Conservation (phyloP, 2,797 vertebrate genomes). For the Notoglanidium macrostoma region DNA sequence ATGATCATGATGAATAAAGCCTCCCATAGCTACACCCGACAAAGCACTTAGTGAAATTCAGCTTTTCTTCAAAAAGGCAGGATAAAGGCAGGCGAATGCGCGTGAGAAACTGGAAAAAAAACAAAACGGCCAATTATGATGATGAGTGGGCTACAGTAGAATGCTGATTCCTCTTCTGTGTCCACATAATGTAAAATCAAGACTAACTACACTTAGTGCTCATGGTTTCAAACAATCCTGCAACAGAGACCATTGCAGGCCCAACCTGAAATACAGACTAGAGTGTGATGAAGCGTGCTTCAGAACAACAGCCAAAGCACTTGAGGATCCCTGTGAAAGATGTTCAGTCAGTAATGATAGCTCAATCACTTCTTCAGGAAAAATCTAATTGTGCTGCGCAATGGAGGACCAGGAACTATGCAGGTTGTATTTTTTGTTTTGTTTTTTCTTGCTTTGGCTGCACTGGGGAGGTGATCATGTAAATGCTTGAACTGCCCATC, state of each 20-base stretch:
- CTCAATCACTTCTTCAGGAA: slow-evolving; percentile 68
- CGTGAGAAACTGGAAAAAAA: slow-evolving; percentile 15
- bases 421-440: slow-evolving; percentile 57
- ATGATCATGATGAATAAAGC: slow-evolving; percentile 28
- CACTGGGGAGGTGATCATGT: slow-evolving; percentile 66
- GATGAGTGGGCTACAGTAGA: slow-evolving; percentile 14
- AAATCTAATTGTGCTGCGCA: slow-evolving; percentile 69
- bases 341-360: slow-evolving; percentile 70
- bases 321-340: slow-evolving; percentile 57
- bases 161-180: slow-evolving; percentile 58
- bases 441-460: slow-evolving; percentile 59
- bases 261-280: not conserved
- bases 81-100: not conserved
- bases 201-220: not conserved
- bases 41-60: not conserved
- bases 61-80: not conserved
- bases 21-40: slow-evolving; percentile 4
- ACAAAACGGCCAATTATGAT: not conserved
- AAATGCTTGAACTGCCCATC: slow-evolving; percentile 68
- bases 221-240: not conserved
- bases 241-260: not conserved
- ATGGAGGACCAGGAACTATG: slow-evolving; percentile 67
- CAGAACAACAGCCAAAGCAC: slow-evolving; percentile 21
- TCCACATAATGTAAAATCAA: slow-evolving; percentile 10
- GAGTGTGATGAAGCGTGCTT: not conserved